Evolutionary conservation across 2,888 invertebrate species (phyloP), one percentile per base, ranked within the genome.

Genomic region (Plutella xylostella): DNA sequence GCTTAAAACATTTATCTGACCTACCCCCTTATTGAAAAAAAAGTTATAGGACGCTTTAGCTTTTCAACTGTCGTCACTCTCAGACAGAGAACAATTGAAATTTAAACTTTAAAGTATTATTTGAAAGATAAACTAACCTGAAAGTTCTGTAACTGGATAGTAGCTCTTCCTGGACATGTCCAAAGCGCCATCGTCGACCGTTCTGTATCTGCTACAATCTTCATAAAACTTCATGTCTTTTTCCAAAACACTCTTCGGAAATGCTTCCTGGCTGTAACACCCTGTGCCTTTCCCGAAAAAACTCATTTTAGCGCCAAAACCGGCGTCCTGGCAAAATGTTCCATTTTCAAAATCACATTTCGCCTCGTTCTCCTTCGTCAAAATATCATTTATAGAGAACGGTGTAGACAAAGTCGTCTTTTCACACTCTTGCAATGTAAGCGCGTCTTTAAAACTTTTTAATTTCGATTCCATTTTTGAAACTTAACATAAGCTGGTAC

Each of bases 331-430:
- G 55, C 69, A 64, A 55, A 72, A 76, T 68, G 67, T 72, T 67
- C 68, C 69, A 68, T 72, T 72, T 61, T 78, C 78, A 64, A 76
- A 75, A 51, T 73, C 71, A 55, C 70, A 79, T 64, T 72, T 82
- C 51, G 68, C 64, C 48, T 79, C 82, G 43, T 77, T 80, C 60
- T 84, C 86, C 52, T 77, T 82, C n/a, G 88, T 88, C 60, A 91
- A 69, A 64, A 91, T 91, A 58, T 91, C 90, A 56, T 90, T 90
- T 45, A 91, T 91, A 9, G 90, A 90, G 70, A 91, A 91, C 28
- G 91, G 90, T 9, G 90, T 91, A 9, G 85, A 77, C 50, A 80
- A 59, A 59, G 56, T 73, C 1, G 73, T 73, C 54, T 80, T 82
- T 51, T 82, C 80, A 67, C 80, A 71, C 31, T 82, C 79, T 61